Evolutionary conservation across 2,888 invertebrate species (phyloP), one percentile per base, ranked within the genome.

Genomic region (Drosophila subquinaria): DNA sequence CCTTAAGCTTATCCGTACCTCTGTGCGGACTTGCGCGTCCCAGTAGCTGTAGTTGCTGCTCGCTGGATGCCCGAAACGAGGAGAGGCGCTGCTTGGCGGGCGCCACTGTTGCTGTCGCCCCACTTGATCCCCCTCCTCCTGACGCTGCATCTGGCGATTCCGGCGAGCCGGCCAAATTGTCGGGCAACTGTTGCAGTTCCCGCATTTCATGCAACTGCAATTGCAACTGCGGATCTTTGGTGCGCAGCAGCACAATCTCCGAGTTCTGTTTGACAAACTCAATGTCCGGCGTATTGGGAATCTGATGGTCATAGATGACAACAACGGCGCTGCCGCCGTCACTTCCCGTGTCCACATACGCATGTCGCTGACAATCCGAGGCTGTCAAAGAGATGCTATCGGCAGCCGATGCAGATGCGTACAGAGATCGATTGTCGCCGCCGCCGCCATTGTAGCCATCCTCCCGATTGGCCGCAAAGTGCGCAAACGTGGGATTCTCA

Each of bases 61-160:
- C 93, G 69, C 92, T 92, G 75, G 89, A 83, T 35, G 90, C 90
- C 47, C 92, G 92, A 81, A 93, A 93, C 73, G 93, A 93, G 68
- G 93, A 93, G 64, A 93, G 86, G 77, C 93, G 90, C 79, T 93
- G 93, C 82, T 93, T 92, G 71, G 92, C 90, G 66, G 91, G 92
- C 80, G 92, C 91, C 67, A 91, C 90, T 60, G 91, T 91, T 76
- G 91, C 91, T 76, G 86, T 90, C 62, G 45, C 45, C 8, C 30
- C 30, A 42, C 57, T 36, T 23, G 53, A 56, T 0, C 59, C 23
- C 3, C 51, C 35, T 0, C 55, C 35, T 3, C 51, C 38, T 0
- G 63, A 51, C 3, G 78, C 62, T 4, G 70, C 76, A 55, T 78
- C 76, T 9, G 85, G 85, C 3, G 87, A 81, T 36, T 83, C 82